Base-by-base conservation (phyloP, 30 jellyfish, hydroid and myxozoan species). In the Haliclystus octoradiatus region DNA sequence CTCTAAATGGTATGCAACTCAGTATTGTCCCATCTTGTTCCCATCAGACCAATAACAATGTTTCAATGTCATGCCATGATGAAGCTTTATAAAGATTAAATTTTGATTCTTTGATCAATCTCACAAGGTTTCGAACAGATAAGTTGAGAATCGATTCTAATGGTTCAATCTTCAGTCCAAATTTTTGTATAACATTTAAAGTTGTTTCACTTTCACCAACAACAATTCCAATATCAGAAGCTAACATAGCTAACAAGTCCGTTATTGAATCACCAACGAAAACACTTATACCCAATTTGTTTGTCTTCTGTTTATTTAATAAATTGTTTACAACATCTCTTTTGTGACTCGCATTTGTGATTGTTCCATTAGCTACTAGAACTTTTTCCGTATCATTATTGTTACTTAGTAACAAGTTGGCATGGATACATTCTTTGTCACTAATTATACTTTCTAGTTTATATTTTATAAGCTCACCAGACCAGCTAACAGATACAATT, bases 401-500 rank as follows among this genome's bases (percentile, higher is more conserved):
- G 9, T 63, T 64, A 30, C 29, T 77, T 1, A 79, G 84, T 29
- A 79, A 57, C 15, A 40, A 33, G 46, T 79, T 79, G 0, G 93
- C 93, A 52, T 33, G 70, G 25, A 79, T 79, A 40, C 57, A 40
- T 30, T 62, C 70, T 24, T 26, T 33, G 29, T 57, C 19, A n/a
- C 82, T 79, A 26, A 79, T 70, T 34, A 64, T 34, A 32, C 63
- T 76, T 49, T 70, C 53, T 33, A 79, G 70, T n/a, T 74, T 12
- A 52, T 61, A 63, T 33, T 62, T 53, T 1, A 79, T 79, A 68
- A 79, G 34, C 70, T 79, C 83, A 3, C 78, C 30, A 1, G 93
- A 79, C 93, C 93, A 79, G 75, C 70, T 79, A 12, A 79, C 80
- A 30, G 93, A 79, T 1, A 79, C 93, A 14, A 79, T 73, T 34